Evolutionary conservation across 2,888 invertebrate genomes (phyloP).

Genomic region (Microctonus aethiopoides): DNA sequence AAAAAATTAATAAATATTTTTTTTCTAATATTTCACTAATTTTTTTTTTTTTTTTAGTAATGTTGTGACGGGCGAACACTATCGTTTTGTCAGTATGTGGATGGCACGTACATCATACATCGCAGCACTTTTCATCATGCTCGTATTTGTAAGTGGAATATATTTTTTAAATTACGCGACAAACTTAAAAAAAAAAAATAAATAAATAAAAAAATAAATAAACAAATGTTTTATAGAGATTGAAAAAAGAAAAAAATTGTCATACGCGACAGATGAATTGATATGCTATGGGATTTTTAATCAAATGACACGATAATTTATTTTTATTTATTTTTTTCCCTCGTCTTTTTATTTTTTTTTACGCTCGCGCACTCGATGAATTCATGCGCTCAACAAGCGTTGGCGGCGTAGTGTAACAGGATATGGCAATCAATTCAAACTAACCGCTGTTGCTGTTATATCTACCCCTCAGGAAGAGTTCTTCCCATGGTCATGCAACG

Average conservation of each 20-base stretch:
- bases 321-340: not conserved
- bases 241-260: not conserved
- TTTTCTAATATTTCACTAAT: not conserved
- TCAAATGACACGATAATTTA: not conserved
- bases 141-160: conserved; percentile 90
- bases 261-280: not conserved
- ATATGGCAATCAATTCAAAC: conserved; percentile 66
- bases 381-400: conserved; percentile 35
- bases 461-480: no score
- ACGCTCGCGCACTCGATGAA: not conserved
- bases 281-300: conserved; percentile 3
- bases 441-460: conserved; percentile 51
- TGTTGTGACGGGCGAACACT: conserved; percentile 98
- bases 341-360: not conserved
- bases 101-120: conserved; percentile 95
- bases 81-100: conserved; percentile 97
- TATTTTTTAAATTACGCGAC: no score
- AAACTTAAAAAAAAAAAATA: no score
- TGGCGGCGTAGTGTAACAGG: conserved; percentile 57
- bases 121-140: conserved; percentile 96
- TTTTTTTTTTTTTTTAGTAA: conserved; percentile 73
- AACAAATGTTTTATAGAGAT: not conserved
- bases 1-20: conserved; percentile 17
- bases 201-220: no score
- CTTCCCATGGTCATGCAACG: conserved; percentile 14